These are phyloP conservation scores for Rhingia campestris DNA, from an alignment of 2,888 invertebrate species.

Conservation along the genomic window DNA sequence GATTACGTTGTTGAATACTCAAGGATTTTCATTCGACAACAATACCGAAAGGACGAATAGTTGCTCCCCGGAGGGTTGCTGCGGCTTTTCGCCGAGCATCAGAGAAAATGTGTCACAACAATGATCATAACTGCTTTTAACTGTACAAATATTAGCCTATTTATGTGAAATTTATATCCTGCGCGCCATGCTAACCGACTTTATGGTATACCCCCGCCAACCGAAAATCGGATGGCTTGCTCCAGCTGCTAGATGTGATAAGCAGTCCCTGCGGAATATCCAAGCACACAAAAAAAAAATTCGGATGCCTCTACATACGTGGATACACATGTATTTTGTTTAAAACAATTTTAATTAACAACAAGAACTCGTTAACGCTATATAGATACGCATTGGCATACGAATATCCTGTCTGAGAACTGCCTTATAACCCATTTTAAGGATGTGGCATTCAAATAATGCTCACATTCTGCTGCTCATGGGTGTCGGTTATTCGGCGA, in stretches of 20 bases:
- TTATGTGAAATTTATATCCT: slow-evolving; percentile 14
- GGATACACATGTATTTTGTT: background rate
- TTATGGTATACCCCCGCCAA: background rate
- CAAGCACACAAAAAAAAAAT: background rate
- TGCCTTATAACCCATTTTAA: slow-evolving; percentile 6
- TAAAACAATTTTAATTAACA: slow-evolving; percentile 34
- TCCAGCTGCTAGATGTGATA: slow-evolving; percentile 15
- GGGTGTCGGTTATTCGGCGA: background rate
- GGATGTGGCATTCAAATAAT: background rate
- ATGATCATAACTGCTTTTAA: slow-evolving; percentile 36
- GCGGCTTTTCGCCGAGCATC: background rate
- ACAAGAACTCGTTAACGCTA: background rate
- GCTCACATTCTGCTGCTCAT: background rate
- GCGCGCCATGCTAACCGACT: background rate
- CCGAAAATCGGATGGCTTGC: background rate
- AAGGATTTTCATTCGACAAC: slow-evolving; percentile 8
- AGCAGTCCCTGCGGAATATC: background rate
- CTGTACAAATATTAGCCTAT: slow-evolving; percentile 36
- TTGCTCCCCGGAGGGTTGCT: background rate
- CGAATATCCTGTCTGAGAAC: background rate
- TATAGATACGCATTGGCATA: slow-evolving; percentile 19
- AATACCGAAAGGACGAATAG: background rate
- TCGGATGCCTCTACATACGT: too few species aligned
- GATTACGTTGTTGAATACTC: slow-evolving; percentile 6
- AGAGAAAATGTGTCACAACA: slow-evolving; percentile 15